Percentiles rank a stretch among this genome's conserved stretches.
Evolutionary conservation across 1,140 invertebrate genomes (phyloP).

Genomic region (Neodiprion fabricii): DNA sequence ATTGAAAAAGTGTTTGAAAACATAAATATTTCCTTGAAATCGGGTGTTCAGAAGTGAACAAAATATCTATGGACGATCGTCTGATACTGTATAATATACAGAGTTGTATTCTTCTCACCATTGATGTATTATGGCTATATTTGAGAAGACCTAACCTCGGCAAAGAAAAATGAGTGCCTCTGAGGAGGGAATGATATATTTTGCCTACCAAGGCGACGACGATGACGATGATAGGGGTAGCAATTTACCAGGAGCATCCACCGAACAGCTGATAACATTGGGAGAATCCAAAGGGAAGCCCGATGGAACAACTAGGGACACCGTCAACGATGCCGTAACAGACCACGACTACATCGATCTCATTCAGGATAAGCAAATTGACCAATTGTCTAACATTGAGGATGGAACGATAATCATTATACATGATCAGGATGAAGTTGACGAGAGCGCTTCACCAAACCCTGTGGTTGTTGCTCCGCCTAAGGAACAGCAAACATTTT

Average conservation of each 20-base stretch:
- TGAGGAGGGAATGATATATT: not conserved
- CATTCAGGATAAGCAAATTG: not conserved
- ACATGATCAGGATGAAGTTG: not conserved
- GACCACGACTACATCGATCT: conserved; percentile 7
- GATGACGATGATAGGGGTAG: not conserved
- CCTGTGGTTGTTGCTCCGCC: not conserved
- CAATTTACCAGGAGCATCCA: not conserved
- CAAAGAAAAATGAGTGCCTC: not conserved
- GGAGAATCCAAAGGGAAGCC: not conserved
- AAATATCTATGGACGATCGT: conserved; percentile 7
- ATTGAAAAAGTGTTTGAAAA: conserved; percentile 36
- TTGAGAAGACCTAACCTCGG: not conserved
- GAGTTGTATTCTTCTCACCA: not conserved
- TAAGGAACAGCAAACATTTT: conserved; percentile 36
- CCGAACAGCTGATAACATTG: not conserved
- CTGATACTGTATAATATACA: not conserved
- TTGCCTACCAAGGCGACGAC: not conserved
- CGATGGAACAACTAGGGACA: not conserved
- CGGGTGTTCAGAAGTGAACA: not conserved
- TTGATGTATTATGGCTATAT: not conserved
- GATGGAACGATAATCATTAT: not conserved
- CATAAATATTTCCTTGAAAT: conserved; percentile 33
- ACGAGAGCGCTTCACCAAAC: not conserved
- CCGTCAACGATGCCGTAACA: not conserved
- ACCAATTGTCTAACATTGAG: not conserved